phyloP scores from a whole-genome alignment of 2,797 vertebrate genomes.

The Tapirus indicus region DNA sequence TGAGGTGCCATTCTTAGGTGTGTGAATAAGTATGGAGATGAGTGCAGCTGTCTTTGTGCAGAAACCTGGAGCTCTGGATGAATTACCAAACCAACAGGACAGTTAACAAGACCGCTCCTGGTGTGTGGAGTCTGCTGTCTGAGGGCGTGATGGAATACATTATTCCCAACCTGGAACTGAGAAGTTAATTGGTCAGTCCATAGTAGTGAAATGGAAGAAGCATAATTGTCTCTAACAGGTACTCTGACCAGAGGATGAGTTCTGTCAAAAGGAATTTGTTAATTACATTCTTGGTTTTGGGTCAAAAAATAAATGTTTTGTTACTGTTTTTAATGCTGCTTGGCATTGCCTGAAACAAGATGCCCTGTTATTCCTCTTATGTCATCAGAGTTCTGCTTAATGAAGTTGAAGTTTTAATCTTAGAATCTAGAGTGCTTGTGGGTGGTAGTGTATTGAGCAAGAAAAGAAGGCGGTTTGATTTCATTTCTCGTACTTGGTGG shows the following conservation, averaged over 20 bases:
- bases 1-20: neutral
- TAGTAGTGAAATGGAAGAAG: neutral
- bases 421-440: neutral
- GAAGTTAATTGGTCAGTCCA: neutral
- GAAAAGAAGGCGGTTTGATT: slow-evolving; percentile 24
- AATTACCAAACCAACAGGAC: neutral
- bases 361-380: neutral
- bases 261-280: neutral
- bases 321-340: neutral
- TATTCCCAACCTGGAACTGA: neutral
- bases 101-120: neutral
- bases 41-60: neutral
- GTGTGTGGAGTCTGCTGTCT: neutral
- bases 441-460: neutral
- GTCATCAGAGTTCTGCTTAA: neutral
- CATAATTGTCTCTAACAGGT: neutral
- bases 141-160: neutral
- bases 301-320: slow-evolving; percentile 31
- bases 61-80: neutral
- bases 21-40: neutral
- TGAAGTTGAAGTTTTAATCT: slow-evolving; percentile 20
- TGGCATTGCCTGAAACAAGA: neutral
- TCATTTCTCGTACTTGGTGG: neutral
- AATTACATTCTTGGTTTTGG: neutral
- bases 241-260: neutral